Evolutionary conservation across 2,113 vertebrate genomes (phyloP).

Genomic region (Acinonyx jubatus): DNA sequence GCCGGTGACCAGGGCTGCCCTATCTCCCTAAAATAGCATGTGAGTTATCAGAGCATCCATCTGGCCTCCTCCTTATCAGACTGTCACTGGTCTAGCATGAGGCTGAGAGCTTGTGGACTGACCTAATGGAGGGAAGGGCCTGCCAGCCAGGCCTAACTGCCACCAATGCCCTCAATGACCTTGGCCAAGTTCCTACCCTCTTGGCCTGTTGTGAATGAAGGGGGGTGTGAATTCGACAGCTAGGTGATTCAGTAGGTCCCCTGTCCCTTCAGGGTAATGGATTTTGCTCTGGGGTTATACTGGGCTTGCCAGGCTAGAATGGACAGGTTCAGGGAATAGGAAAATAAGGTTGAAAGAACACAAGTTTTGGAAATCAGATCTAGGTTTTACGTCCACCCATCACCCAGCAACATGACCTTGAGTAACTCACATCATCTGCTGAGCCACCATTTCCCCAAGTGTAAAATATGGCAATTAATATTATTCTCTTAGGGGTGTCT

Average conservation of each 20-base stretch:
- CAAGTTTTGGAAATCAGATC: background rate
- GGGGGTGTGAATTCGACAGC: background rate
- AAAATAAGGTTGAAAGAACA: slow-evolving; percentile 26
- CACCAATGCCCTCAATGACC: background rate
- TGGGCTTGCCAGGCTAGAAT: background rate
- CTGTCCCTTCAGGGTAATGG: background rate
- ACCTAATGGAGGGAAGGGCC: background rate
- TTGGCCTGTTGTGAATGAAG: background rate
- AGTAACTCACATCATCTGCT: background rate
- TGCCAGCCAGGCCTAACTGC: background rate
- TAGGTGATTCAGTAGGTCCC: background rate
- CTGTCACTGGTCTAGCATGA: background rate
- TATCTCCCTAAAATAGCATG: background rate
- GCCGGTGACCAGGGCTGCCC: background rate
- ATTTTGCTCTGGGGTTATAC: background rate
- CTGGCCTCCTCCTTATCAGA: background rate
- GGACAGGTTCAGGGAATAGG: background rate
- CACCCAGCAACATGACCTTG: background rate
- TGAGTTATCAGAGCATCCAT: background rate
- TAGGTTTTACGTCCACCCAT: background rate
- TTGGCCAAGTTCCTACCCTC: background rate
- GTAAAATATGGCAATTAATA: background rate
- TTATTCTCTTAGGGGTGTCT: background rate
- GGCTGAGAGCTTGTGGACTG: background rate
- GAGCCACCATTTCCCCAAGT: background rate